Conservation (phyloP, 1,140 invertebrate species). For the Cardiocondyla obscurior region DNA sequence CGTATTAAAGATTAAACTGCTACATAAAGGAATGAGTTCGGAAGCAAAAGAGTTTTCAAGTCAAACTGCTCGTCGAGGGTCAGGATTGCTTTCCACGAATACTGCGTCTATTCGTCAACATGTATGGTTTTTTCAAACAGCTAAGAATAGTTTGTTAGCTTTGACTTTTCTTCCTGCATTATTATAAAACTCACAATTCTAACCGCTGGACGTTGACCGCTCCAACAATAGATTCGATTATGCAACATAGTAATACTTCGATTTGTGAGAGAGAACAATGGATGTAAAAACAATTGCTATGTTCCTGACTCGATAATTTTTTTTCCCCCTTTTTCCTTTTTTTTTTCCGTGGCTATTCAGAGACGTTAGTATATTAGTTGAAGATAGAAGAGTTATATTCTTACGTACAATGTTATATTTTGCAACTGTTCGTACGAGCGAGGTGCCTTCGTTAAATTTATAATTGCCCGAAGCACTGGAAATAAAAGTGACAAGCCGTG, state of each 20-base stretch:
- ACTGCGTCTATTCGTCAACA: background rate
- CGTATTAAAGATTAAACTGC: conserved; percentile 1
- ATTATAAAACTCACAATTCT: background rate
- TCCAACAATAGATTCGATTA: background rate
- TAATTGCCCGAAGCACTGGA: background rate
- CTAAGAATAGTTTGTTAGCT: background rate
- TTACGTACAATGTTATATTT: background rate
- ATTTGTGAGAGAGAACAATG: background rate
- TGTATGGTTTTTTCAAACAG: background rate
- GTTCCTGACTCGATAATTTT: background rate
- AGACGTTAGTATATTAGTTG: background rate
- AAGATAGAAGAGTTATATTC: background rate
- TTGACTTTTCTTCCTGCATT: background rate
- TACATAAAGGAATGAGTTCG: background rate
- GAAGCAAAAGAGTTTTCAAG: background rate
- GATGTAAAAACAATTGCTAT: background rate
- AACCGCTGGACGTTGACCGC: background rate
- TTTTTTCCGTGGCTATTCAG: background rate
- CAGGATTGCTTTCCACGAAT: background rate
- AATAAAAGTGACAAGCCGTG: background rate
- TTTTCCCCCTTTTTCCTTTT: too few relatives aligned
- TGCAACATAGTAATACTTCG: background rate
- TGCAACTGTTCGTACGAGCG: background rate
- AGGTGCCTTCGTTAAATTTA: background rate
- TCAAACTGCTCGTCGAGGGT: conserved; percentile 2